These are phyloP conservation scores for Coluber constrictor DNA, from an alignment of 2,797 vertebrate species.

Conservation along the genomic window DNA sequence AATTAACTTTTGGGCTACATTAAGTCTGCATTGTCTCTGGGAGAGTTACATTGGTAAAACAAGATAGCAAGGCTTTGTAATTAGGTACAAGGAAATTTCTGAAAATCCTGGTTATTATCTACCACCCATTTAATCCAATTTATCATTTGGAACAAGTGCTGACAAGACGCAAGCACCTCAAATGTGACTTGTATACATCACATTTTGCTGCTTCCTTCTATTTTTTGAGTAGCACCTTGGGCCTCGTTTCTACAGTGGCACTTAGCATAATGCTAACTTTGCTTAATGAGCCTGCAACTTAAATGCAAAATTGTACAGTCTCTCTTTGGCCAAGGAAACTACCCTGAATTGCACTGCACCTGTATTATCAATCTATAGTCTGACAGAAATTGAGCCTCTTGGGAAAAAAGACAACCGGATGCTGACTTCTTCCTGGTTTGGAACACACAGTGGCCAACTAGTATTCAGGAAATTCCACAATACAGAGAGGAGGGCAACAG, in stretches of 20 bases:
- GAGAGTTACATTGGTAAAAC: background rate
- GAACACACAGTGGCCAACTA: background rate
- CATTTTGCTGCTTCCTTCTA: constrained; percentile 19
- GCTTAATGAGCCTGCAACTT: constrained; percentile 11
- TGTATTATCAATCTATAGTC: background rate
- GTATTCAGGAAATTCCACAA: background rate
- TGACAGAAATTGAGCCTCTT: background rate
- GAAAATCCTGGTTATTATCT: background rate
- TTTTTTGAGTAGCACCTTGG: constrained; percentile 14
- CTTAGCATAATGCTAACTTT: constrained; percentile 18
- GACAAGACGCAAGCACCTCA: background rate
- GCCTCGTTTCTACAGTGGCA: background rate
- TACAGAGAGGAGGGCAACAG: background rate
- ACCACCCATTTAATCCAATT: background rate
- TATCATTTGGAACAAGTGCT: background rate
- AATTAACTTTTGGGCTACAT: background rate
- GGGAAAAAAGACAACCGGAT: background rate
- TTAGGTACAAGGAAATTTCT: background rate
- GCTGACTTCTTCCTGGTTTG: background rate
- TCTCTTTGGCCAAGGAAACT: background rate
- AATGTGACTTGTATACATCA: background rate
- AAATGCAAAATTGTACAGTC: background rate
- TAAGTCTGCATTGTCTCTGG: background rate
- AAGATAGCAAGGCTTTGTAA: background rate
- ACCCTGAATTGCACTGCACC: background rate